phyloP scores from a whole-genome alignment of 1,140 invertebrate species.

The Manduca sexta region DNA sequence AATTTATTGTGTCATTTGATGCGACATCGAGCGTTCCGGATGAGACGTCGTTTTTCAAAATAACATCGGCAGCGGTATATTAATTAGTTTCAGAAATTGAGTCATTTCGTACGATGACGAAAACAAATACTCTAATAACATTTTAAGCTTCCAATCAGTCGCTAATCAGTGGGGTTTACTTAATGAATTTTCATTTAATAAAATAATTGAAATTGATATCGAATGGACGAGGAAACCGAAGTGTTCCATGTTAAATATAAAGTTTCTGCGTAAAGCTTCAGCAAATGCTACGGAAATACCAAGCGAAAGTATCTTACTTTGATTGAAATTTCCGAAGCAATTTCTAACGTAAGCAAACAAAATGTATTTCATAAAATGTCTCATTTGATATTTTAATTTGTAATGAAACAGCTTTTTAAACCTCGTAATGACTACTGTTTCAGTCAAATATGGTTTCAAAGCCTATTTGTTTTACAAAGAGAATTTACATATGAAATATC shows the following conservation, averaged over 20 bases:
- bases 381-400: too few relatives aligned
- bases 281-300: too few relatives aligned
- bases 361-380: neutral
- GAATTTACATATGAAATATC: too few relatives aligned
- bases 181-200: too few relatives aligned
- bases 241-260: too few relatives aligned
- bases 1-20: slow-evolving; percentile 4
- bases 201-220: too few relatives aligned
- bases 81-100: slow-evolving; percentile 24
- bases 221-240: too few relatives aligned
- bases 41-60: neutral
- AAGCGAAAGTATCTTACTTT: slow-evolving; percentile 1
- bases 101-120: slow-evolving; percentile 12
- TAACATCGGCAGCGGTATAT: slow-evolving; percentile 14
- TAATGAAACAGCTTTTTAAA: too few relatives aligned
- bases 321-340: slow-evolving; percentile 5
- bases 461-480: too few relatives aligned
- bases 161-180: slow-evolving; percentile 10
- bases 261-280: too few relatives aligned
- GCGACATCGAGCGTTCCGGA: neutral
- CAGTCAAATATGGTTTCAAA: too few relatives aligned
- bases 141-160: slow-evolving; percentile 49
- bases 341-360: neutral
- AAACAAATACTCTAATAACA: slow-evolving; percentile 33
- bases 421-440: too few relatives aligned